Conservation (phyloP, 2,888 invertebrate species). For the Macrostomum cliftonense region DNA sequence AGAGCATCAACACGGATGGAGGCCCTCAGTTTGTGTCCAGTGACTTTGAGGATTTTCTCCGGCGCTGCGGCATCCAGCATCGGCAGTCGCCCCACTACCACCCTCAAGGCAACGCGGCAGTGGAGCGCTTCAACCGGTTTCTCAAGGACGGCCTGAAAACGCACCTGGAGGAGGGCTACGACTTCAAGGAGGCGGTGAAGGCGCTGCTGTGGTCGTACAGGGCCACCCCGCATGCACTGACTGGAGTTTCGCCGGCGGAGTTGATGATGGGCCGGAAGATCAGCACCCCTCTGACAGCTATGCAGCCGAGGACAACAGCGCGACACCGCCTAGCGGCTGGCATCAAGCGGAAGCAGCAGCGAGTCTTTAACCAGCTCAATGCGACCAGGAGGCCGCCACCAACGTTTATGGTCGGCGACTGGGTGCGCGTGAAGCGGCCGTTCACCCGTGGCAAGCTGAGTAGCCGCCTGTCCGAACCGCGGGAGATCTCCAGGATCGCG, state of each 20-base stretch:
- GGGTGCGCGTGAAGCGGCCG: too few relatives aligned
- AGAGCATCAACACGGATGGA: slow-evolving; percentile 1
- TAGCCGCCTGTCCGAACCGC: too few relatives aligned
- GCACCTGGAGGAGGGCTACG: slow-evolving; percentile 1
- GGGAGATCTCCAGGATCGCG: too few relatives aligned
- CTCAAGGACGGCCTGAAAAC: not conserved
- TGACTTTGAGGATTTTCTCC: not conserved
- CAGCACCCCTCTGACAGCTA: too few relatives aligned
- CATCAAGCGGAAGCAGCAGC: too few relatives aligned
- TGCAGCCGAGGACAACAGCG: too few relatives aligned
- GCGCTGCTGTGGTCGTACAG: not conserved
- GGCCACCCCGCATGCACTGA: slow-evolving; percentile 1
- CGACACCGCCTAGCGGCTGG: too few relatives aligned
- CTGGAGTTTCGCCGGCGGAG: slow-evolving; percentile 2
- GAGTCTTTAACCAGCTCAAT: too few relatives aligned
- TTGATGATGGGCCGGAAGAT: slow-evolving; percentile 1
- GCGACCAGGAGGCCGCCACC: too few relatives aligned
- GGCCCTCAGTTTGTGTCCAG: not conserved
- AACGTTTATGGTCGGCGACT: too few relatives aligned
- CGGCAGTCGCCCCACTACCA: not conserved
- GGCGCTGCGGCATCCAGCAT: not conserved
- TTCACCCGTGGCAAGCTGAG: too few relatives aligned
- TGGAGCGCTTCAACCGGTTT: slow-evolving; percentile 3
- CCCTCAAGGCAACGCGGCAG: not conserved
- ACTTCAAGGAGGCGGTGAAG: not conserved